Base-by-base conservation (phyloP, 2,113 vertebrate genomes). In the Megalops atlanticus region DNA sequence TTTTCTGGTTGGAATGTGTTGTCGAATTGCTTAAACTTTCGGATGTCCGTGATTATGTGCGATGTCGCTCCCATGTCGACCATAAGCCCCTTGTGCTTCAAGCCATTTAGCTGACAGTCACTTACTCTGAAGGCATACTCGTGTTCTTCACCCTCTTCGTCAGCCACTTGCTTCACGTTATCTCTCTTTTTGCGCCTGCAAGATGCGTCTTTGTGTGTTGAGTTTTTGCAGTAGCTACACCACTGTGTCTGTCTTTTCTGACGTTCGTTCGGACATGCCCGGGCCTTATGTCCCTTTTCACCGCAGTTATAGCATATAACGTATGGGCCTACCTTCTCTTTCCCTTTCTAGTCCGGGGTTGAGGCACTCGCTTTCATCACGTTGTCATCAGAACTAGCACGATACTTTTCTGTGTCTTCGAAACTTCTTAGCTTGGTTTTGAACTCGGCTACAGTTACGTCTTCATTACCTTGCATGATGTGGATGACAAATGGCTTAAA, bases 401-500 rank as follows among this genome's bases (percentile, higher is more conserved):
- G 31, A 43, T 49, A 31, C 15, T 68, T 78, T 31, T 84, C 79
- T 39, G 76, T 74, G 24, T 68, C 75, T 40, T 82, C 4, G n/a
- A n/a, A 45, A 45, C 43, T 45, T 45, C 43, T 45, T 14, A 45
- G 43, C 14, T 45, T 45, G 43, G 45, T 76, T n/a, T 84, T 84
- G 6, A 84, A 80, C 18, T 79, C 71, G 0, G 54, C 43, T 54
- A 81, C 78, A 18, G 54, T 70, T 5, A 79, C n/a, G 5, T 33
- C 15, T 0, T 35, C 71, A 33, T 79, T 52, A 21, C 36, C 43
- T 36, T 84, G 83, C 1, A 76, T 79, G 0, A 84, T 16, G 43
- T 81, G 49, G 1, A 75, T 70, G 18, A 41, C 2, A 14, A 81
- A 78, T 24, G 80, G 41, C 35, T 81, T 79, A 41, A 70, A 81